Conservation (phyloP, 2,797 vertebrate genomes). For the Urocyon cinereoargenteus region DNA sequence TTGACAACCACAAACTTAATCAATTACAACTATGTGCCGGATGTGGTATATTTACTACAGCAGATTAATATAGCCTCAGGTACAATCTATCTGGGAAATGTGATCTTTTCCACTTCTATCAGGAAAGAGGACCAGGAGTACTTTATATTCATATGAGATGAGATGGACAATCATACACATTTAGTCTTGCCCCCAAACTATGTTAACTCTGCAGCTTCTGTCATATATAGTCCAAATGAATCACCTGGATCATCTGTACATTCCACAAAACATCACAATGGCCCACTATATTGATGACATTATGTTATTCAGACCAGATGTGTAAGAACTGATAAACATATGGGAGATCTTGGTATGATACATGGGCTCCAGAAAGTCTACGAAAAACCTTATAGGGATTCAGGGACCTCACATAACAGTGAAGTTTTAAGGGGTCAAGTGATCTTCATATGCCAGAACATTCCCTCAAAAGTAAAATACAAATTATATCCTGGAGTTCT, state of each 20-base stretch:
- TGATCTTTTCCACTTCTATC: background rate
- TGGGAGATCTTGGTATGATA: background rate
- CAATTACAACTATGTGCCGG: background rate
- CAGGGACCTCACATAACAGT: background rate
- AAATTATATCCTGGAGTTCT: background rate
- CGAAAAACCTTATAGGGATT: background rate
- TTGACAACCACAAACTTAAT: background rate
- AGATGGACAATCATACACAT: background rate
- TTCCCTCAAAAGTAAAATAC: background rate
- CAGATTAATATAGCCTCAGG: background rate
- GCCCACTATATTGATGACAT: background rate
- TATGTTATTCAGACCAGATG: background rate
- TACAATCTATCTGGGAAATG: background rate
- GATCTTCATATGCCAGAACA: background rate
- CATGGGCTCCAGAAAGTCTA: background rate
- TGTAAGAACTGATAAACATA: background rate
- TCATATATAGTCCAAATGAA: background rate
- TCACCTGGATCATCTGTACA: background rate
- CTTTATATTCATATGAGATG: background rate
- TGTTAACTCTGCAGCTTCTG: background rate
- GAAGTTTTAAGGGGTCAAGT: background rate
- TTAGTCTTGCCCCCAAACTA: background rate
- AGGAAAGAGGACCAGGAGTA: slow-evolving; percentile 9
- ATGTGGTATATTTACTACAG: background rate
- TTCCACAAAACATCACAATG: background rate